Percentiles rank a stretch among this genome's conserved stretches.
Evolutionary conservation across 2,888 invertebrate species (phyloP).

Genomic region (Leptothorax acervorum): DNA sequence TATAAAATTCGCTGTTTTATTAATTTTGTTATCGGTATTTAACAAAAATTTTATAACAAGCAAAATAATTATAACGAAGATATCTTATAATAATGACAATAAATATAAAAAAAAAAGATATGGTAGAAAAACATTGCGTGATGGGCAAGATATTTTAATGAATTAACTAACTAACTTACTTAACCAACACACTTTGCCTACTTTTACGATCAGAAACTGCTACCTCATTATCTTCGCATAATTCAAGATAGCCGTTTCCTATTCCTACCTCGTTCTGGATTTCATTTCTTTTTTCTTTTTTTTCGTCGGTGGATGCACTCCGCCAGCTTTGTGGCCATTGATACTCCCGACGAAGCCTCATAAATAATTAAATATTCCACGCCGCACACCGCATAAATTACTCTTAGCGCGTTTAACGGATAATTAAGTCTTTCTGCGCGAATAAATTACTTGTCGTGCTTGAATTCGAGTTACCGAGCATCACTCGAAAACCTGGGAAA

Average conservation of each 20-base stretch:
- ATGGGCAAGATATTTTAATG: neutral
- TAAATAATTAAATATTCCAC: conserved; percentile 50
- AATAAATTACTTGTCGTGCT: conserved; percentile 39
- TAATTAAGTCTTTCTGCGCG: conserved; percentile 47
- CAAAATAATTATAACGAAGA: neutral
- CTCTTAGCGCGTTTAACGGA: conserved; percentile 49
- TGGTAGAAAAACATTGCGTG: neutral
- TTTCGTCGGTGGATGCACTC: conserved; percentile 6
- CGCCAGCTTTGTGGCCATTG: conserved; percentile 24
- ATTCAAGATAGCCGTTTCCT: neutral
- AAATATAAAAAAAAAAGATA: neutral
- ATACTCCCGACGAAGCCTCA: conserved; percentile 23
- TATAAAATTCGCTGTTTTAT: conserved; percentile 1
- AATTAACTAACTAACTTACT: neutral
- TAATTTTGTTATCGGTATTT: conserved; percentile 2
- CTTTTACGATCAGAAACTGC: neutral
- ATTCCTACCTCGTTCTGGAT: conserved; percentile 24
- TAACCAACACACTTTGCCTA: neutral
- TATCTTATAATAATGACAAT: neutral
- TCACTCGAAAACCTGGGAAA: neutral
- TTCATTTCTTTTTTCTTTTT: neutral
- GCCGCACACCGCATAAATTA: conserved; percentile 43
- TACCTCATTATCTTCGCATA: conserved; percentile 30
- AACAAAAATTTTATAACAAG: neutral
- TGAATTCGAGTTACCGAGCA: neutral